These are phyloP conservation scores for Nephrocerus scutellatus DNA, from an alignment of 2,888 invertebrate species.

Conservation along the genomic window DNA sequence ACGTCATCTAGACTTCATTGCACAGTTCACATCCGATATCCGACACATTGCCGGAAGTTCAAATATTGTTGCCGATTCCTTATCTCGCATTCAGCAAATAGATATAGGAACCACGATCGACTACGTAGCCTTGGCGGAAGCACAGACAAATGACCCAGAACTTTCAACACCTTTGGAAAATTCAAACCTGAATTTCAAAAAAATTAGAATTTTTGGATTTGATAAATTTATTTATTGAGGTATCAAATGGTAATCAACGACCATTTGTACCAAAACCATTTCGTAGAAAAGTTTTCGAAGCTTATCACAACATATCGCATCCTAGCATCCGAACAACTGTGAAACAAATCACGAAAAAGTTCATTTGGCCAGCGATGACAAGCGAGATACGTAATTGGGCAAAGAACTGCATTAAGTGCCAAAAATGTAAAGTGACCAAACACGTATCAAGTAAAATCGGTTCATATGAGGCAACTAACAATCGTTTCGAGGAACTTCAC, in stretches of 20 bases:
- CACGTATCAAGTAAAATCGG: conserved; percentile 3
- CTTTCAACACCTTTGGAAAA: not conserved
- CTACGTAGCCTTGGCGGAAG: not conserved
- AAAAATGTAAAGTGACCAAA: conserved; percentile 5
- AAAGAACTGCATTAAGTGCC: conserved; percentile 3
- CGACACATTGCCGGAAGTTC: conserved; percentile 3
- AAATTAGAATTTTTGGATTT: conserved; percentile 2
- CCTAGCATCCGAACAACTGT: conserved; percentile 3
- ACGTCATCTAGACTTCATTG: conserved; percentile 1
- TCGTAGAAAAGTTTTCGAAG: conserved; percentile 9
- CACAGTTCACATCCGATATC: conserved; percentile 4
- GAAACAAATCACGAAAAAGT: conserved; percentile 2
- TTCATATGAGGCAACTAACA: not conserved
- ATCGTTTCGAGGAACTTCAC: conserved; percentile 37
- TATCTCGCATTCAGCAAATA: conserved; percentile 7
- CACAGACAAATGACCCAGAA: conserved; percentile 2
- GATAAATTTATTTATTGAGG: conserved; percentile 9
- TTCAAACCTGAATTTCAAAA: conserved; percentile 3
- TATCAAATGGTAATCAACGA: conserved; percentile 8
- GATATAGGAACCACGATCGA: not conserved
- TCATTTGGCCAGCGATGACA: conserved; percentile 8
- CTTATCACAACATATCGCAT: conserved; percentile 11
- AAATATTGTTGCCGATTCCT: conserved; percentile 6
- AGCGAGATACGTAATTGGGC: conserved; percentile 7
- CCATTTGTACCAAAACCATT: conserved; percentile 12